These are phyloP conservation scores for Nyctereutes procyonoides DNA, from an alignment of 2,113 vertebrate genomes.

Conservation along the genomic window DNA sequence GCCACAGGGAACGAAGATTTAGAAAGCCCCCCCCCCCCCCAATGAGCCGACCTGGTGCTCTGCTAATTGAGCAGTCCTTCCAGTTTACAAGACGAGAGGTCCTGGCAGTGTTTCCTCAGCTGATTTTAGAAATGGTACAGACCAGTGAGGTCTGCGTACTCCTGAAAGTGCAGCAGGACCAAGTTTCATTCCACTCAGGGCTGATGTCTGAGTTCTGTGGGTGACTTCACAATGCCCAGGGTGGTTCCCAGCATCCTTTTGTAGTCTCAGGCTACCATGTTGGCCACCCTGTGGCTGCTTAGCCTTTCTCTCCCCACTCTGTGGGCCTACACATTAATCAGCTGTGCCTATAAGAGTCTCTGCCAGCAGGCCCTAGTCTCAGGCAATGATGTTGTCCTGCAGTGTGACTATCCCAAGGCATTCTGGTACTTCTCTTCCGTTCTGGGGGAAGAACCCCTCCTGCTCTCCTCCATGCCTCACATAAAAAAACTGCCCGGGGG, in stretches of 20 bases:
- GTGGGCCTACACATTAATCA: conserved; percentile 45
- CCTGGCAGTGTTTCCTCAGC: not conserved
- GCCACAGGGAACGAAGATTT: not conserved
- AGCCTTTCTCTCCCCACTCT: not conserved
- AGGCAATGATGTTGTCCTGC: conserved; percentile 63
- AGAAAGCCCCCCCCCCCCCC: not conserved
- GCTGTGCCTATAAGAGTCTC: conserved; percentile 46
- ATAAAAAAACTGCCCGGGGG: conserved; percentile 19
- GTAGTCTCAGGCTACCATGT: not conserved
- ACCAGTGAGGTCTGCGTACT: not conserved
- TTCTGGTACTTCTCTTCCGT: conserved; percentile 32
- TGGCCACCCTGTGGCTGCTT: conserved; percentile 26
- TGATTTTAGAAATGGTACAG: not conserved
- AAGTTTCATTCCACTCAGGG: not conserved
- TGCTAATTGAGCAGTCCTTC: not conserved
- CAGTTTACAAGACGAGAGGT: not conserved
- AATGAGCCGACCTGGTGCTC: not conserved
- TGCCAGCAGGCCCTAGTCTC: conserved; percentile 73
- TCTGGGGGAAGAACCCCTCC: not conserved
- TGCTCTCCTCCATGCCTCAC: not conserved
- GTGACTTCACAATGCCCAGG: conserved; percentile 47
- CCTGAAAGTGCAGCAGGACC: not conserved
- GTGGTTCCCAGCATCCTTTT: not conserved
- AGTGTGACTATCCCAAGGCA: conserved; percentile 38
- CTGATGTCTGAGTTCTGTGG: not conserved